Evolutionary conservation across 2,888 invertebrate genomes (phyloP).

Genomic region (Chorisops tibialis): DNA sequence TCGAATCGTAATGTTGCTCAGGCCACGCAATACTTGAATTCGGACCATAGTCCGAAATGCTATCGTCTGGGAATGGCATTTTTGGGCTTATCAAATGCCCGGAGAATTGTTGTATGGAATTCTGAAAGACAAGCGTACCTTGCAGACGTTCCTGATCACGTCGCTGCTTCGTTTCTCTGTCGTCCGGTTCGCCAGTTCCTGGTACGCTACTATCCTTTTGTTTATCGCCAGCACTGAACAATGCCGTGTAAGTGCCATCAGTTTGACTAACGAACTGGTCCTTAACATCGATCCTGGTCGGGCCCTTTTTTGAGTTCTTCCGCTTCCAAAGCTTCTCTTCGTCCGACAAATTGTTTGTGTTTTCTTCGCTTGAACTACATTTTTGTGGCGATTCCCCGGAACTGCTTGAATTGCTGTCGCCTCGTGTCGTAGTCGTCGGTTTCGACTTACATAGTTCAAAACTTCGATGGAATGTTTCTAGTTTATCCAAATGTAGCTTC

Average conservation of each 20-base stretch:
- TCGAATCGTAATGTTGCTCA: constrained; percentile 18
- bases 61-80: constrained; percentile 36
- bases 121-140: constrained; percentile 59
- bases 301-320: constrained; percentile 37
- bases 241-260: constrained; percentile 9
- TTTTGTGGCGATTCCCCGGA: constrained; percentile 41
- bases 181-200: constrained; percentile 33
- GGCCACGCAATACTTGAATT: not conserved
- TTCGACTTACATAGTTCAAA: constrained; percentile 48
- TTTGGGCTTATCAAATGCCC: constrained; percentile 53
- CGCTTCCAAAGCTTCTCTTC: constrained; percentile 49
- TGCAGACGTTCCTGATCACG: constrained; percentile 60
- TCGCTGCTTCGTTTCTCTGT: constrained; percentile 46
- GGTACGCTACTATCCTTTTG: constrained; percentile 2
- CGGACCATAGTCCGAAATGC: constrained; percentile 16
- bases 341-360: constrained; percentile 46
- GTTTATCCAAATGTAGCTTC: constrained; percentile 36
- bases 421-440: not conserved
- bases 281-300: constrained; percentile 30
- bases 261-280: constrained; percentile 35
- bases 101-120: constrained; percentile 61
- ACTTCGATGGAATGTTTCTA: constrained; percentile 49
- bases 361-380: constrained; percentile 37
- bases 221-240: constrained; percentile 19
- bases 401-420: constrained; percentile 34